Evolutionary conservation across 2,888 invertebrate species (phyloP).

Genomic region (Cephus pulcher): DNA sequence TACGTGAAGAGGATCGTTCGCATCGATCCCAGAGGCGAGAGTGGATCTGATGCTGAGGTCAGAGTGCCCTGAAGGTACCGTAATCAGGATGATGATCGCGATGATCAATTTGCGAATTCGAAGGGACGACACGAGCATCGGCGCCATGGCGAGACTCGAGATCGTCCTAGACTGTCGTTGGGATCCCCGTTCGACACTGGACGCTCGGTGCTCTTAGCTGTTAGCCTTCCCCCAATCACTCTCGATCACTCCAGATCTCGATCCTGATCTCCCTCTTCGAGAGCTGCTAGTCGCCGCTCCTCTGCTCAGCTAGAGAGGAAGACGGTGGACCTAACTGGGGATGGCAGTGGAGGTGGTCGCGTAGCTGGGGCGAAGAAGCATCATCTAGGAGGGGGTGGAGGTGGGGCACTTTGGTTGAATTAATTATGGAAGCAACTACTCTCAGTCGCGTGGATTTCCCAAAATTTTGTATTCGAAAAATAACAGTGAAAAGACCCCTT

Average conservation of each 20-base stretch:
- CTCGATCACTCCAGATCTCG: slow-evolving; percentile 13
- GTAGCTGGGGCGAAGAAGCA: not conserved
- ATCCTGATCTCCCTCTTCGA: slow-evolving; percentile 16
- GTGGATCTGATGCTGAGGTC: not conserved
- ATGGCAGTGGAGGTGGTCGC: not conserved
- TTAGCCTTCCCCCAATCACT: slow-evolving; percentile 20
- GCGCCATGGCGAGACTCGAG: slow-evolving; percentile 44
- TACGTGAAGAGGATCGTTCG: not conserved
- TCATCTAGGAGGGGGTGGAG: not conserved
- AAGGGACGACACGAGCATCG: slow-evolving; percentile 14
- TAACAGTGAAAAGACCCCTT: not conserved
- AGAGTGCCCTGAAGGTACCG: not conserved
- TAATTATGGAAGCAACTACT: not conserved
- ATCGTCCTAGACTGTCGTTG: slow-evolving; percentile 41
- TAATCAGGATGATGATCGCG: slow-evolving; percentile 8
- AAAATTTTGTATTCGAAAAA: not conserved
- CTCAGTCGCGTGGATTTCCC: not conserved
- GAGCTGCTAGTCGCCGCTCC: not conserved
- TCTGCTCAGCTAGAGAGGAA: not conserved
- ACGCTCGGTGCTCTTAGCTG: not conserved
- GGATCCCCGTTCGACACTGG: not conserved
- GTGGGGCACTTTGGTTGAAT: not conserved
- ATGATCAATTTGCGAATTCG: slow-evolving; percentile 23
- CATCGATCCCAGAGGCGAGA: not conserved
- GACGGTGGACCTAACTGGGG: not conserved